Conservation (phyloP, 2,113 vertebrate genomes). For the Campylomormyrus tamandua region DNA sequence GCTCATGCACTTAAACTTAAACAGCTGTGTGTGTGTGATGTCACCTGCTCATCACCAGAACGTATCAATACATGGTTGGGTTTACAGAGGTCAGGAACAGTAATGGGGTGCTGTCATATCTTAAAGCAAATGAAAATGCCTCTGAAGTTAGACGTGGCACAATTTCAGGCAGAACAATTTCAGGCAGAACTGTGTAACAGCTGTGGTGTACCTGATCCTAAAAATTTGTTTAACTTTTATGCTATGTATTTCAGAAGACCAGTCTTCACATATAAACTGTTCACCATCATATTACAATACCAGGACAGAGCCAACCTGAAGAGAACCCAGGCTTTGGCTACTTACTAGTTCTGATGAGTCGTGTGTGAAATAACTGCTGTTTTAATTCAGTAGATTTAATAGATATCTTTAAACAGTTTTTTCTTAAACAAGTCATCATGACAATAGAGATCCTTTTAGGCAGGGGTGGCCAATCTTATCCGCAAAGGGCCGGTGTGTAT, state of each 20-base stretch:
- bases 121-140: background rate
- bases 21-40: constrained; percentile 42
- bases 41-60: constrained; percentile 31
- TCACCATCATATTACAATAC: background rate
- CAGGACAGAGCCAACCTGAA: background rate
- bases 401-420: background rate
- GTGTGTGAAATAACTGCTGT: background rate
- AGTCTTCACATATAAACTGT: background rate
- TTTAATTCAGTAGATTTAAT: background rate
- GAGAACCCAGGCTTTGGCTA: background rate
- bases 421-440: background rate
- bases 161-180: background rate
- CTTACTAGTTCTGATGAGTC: background rate
- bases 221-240: background rate
- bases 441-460: background rate
- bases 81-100: background rate
- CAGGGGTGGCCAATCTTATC: too few relatives aligned
- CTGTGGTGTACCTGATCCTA: background rate
- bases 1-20: constrained; percentile 25
- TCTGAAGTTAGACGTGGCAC: background rate
- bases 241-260: background rate
- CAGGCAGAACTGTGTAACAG: background rate
- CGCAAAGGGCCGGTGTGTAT: too few relatives aligned
- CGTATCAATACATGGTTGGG: background rate
- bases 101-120: background rate